Base-by-base conservation (phyloP, 2,113 vertebrate genomes). In the Cinclus mexicanus region DNA sequence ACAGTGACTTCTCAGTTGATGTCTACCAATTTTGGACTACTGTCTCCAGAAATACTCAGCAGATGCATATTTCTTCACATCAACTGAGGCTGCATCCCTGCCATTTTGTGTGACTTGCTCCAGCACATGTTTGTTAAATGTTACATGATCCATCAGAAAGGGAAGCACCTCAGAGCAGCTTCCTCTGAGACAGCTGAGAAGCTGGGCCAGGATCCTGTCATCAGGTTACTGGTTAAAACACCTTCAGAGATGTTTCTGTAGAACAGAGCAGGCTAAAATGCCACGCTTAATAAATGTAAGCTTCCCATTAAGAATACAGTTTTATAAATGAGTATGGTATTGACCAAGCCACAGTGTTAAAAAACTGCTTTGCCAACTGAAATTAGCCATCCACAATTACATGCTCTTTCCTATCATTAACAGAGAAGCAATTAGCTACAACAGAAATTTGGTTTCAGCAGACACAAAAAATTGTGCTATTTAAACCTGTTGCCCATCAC, bases 401-500 rank as follows among this genome's bases (percentile, higher is more conserved):
- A 35, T 70, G 60, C 83, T 53, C 91, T 92, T 84, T 94, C 91
- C 97, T 88, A 68, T 37, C 95, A 63, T 60, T 69, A 97, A 93
- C 39, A 94, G 77, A 90, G 70, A 6, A 96, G 71, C 78, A 39
- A 53, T 95, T 70, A 95, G 91, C 85, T 91, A 95, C 91, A 90
- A 5, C 72, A 83, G 84, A 96, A 97, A 94, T 89, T 61, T 79
- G 86, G 41, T 87, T 97, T 96, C 59, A 56, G 87, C 21, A 96
- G 75, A 97, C 91, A 96, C 79, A 96, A 76, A 95, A 44, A 70
- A 56, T 56, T 76, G 82, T 83, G 91, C 96, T 97, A 90, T 86
- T 97, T 94, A 94, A 96, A 92, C 87, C 95, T 93, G 75, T 85
- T 85, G 89, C 90, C 89, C 94, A 92, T 94, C 94, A 96, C 94